Evolutionary conservation across 1,140 invertebrate species (phyloP).

Genomic region (Trigoniulus corallinus): DNA sequence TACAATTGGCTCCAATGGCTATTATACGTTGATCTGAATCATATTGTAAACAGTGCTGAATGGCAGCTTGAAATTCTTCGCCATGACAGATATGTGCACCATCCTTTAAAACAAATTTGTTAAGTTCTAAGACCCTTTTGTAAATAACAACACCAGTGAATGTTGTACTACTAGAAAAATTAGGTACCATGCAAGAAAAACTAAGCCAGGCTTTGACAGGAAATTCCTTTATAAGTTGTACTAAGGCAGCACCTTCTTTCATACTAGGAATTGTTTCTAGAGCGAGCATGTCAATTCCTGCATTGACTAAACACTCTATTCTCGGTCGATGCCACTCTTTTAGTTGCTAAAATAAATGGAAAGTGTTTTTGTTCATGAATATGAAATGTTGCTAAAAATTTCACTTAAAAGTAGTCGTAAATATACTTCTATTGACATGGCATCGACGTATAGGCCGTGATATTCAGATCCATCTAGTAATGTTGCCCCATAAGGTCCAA

Average conservation of each 20-base stretch:
- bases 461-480: constrained; percentile 81
- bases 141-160: too few relatives aligned
- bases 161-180: too few relatives aligned
- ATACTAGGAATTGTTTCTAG: constrained; percentile 76
- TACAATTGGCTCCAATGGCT: constrained; percentile 74
- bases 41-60: constrained; percentile 40
- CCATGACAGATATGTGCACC: constrained; percentile 31
- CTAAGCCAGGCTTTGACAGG: constrained; percentile 60
- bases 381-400: not conserved
- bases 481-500: constrained; percentile 77
- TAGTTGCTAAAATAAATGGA: too few relatives aligned
- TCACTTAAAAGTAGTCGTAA: not conserved
- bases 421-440: constrained; percentile 39
- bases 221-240: constrained; percentile 48
- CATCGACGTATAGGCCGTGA: constrained; percentile 55
- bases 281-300: constrained; percentile 62
- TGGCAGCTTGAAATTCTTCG: constrained; percentile 46
- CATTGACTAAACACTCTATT: constrained; percentile 51
- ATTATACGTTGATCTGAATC: constrained; percentile 43
- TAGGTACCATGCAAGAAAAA: constrained; percentile 68
- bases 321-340: constrained; percentile 62
- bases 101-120: too few relatives aligned
- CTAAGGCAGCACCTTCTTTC: constrained; percentile 59
- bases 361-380: not conserved
- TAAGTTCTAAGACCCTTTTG: too few relatives aligned